Percentiles rank a stretch among this genome's conserved stretches.
Evolutionary conservation across 2,113 vertebrate species (phyloP).

Genomic region (Phylloscopus whistleri): DNA sequence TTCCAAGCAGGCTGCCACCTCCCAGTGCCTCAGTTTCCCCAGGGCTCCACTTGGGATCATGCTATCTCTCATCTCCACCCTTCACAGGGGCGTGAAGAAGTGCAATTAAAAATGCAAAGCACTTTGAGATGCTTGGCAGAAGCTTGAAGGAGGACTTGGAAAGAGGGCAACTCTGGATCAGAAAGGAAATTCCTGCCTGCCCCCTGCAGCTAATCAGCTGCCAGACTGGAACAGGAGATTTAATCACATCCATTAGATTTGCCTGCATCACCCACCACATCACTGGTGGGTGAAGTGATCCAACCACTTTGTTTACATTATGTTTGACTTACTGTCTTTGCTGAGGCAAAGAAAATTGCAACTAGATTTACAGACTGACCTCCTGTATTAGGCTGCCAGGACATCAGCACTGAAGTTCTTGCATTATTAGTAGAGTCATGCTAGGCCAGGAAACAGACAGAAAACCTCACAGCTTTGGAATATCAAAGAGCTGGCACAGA

Average conservation of each 20-base stretch:
- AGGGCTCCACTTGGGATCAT: accelerated
- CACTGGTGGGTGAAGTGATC: conserved; percentile 1
- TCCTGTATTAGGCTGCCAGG: not conserved
- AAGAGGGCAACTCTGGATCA: not conserved
- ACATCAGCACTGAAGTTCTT: not conserved
- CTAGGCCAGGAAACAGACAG: conserved; percentile 46
- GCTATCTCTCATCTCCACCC: not conserved
- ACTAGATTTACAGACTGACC: conserved; percentile 42
- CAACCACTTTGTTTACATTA: conserved; percentile 34
- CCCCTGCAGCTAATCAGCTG: conserved; percentile 51
- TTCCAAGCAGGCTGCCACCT: not conserved
- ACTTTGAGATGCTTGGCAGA: conserved; percentile 4
- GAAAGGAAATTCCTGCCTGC: conserved; percentile 56
- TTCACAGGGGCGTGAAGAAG: not conserved
- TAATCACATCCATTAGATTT: conserved; percentile 38
- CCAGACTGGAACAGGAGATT: conserved; percentile 37
- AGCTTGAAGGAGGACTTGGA: conserved; percentile 21
- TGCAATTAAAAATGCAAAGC: conserved; percentile 1
- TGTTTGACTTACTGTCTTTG: conserved; percentile 14
- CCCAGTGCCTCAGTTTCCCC: conserved; percentile 7
- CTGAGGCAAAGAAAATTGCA: conserved; percentile 20
- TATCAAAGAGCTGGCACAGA: conserved; percentile 32
- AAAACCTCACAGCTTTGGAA: not conserved
- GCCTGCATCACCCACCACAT: conserved; percentile 12
- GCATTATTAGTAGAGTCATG: conserved; percentile 16